Base-by-base conservation (phyloP, 2,888 invertebrate genomes). In the Alentia gelatinosa region DNA sequence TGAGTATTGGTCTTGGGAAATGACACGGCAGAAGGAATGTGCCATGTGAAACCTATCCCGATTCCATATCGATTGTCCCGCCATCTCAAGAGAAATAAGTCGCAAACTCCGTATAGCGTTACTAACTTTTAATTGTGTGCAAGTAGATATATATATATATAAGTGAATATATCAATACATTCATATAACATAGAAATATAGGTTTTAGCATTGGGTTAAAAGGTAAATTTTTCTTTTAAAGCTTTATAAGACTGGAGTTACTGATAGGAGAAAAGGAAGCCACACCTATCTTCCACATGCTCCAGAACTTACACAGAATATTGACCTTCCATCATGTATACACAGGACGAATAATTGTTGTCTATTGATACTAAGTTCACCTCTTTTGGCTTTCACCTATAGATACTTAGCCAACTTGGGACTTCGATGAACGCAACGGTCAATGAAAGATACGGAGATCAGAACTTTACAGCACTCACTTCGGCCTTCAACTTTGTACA, bases 401-500 rank as follows among this genome's bases (percentile, higher is more conserved):
- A 91, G 91, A 89, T 91, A 40, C 15, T 35, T n/a, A 15, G 23
- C 12, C 30, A 83, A 9, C 75, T 91, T 15, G 56, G 7, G 5
- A 47, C 75, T 0, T 89, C 91, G 0, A 83, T 91, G 83, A 83
- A 83, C 39, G 30, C 19, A 0, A 91, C 91, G 23, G 91, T 91
- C n/a, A 19, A 33, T 3, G 33, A 23, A n/a, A 89, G 35, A 39
- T 91, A 91, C 42, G 89, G 89, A 12, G n/a, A 33, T 1, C 0
- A 35, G 50, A 30, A 47, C 35, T 3, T 19, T 5, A 35, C 42
- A 12, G 89, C 23, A 9, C n/a, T 86, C 23, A 79, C 91, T 3
- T 33, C 74, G 15, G 56, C 79, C n/a, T 83, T n/a, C 30, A 84
- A 91, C 63, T 83, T 83, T 50, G 89, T 89, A 39, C 91, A 91